phyloP scores from a whole-genome alignment of 2,797 vertebrate genomes.

The Hozukius guyotensis region DNA sequence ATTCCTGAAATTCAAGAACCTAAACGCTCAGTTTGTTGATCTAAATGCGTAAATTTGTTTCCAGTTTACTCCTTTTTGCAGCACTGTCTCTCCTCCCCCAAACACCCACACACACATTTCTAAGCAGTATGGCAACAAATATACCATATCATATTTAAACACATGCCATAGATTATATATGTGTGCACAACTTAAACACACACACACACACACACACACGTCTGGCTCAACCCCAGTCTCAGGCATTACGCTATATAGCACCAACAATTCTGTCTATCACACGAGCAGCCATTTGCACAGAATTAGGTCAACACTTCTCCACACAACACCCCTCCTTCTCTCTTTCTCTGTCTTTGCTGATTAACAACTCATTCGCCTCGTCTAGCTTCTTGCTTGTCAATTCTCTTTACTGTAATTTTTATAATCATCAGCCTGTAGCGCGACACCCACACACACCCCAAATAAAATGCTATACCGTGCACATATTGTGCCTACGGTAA shows the following conservation, averaged over 20 bases:
- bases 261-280: constrained; percentile 69
- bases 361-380: constrained; percentile 55
- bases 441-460: not conserved
- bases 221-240: constrained; percentile 54
- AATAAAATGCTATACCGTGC: not conserved
- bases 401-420: constrained; percentile 39
- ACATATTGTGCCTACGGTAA: not conserved
- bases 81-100: constrained; percentile 18
- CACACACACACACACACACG: constrained; percentile 5
- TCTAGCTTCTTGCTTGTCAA: constrained; percentile 43
- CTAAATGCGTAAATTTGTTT: not conserved
- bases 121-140: constrained; percentile 1
- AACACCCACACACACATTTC: constrained; percentile 14
- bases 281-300: constrained; percentile 78
- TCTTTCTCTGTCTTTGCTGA: constrained; percentile 60
- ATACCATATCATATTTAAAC: constrained; percentile 14
- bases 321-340: constrained; percentile 67
- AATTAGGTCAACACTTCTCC: constrained; percentile 84
- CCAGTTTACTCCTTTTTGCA: constrained; percentile 3
- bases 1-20: not conserved
- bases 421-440: constrained; percentile 6
- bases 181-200: not conserved
- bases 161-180: constrained; percentile 16
- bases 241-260: constrained; percentile 51
- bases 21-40: not conserved